A percentile compares a stretch with the other conserved stretches of the same genome.
These are phyloP conservation scores for Manacus vitellinus DNA, from an alignment of 2,113 vertebrate genomes.

Conservation along the genomic window DNA sequence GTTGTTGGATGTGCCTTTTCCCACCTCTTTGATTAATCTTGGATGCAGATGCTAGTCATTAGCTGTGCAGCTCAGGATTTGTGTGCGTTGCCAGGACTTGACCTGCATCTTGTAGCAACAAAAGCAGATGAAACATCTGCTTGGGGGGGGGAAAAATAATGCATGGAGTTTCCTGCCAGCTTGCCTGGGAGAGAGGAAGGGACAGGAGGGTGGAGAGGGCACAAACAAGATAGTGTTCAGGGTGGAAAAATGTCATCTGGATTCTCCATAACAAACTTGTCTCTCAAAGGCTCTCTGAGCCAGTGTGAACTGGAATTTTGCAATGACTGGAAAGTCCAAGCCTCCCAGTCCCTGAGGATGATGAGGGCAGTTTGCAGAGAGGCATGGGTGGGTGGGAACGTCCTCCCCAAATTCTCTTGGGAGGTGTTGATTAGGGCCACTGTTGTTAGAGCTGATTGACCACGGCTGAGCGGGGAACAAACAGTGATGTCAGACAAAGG, in stretches of 20 bases:
- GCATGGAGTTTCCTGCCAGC: not conserved
- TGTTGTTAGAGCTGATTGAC: not conserved
- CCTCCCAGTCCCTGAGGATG: not conserved
- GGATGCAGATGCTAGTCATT: not conserved
- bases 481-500: not conserved
- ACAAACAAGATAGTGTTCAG: not conserved
- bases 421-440: not conserved
- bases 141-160: accelerated
- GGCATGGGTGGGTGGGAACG: not conserved
- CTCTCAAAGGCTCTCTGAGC: not conserved
- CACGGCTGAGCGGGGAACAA: not conserved
- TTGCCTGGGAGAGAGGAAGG: conserved; percentile 1
- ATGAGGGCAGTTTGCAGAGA: not conserved
- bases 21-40: not conserved
- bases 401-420: not conserved
- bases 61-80: not conserved
- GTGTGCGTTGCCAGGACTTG: not conserved
- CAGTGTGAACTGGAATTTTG: accelerated
- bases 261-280: not conserved
- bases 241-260: not conserved
- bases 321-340: not conserved
- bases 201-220: not conserved
- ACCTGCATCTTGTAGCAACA: not conserved
- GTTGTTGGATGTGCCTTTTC: not conserved
- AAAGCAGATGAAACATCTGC: conserved; percentile 11